Base-by-base conservation (phyloP, 2,113 vertebrate genomes). In the Indri indri region DNA sequence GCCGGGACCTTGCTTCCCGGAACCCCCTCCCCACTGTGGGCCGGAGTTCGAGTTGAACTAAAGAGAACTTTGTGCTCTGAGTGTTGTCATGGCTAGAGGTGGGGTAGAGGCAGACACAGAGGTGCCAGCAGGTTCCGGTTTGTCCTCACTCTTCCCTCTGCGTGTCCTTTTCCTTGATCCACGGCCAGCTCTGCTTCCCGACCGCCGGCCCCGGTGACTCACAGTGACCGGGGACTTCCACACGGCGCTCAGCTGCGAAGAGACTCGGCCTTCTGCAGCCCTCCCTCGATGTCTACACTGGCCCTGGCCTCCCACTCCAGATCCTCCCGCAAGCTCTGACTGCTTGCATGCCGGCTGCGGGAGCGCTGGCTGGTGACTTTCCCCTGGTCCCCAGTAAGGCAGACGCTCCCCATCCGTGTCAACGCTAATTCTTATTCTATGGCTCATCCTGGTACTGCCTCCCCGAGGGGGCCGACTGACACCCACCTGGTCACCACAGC, bases 201-300 rank as follows among this genome's bases (percentile, higher is more conserved):
- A 6, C 30, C 6, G 17, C 79, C 2, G 65, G 74, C n/a, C 50
- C 50, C 14, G 9, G 32, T 10, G 86, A 40, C 65, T 52, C 84
- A 37, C 22, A 13, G 47, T 3, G 52, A 37, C 61, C 30, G 61
- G 0, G 54, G 65, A 20, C 42, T 87, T 63, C 83, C 23, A 9
- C 50, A 1, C 0, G 34, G 34, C 0, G 8, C 89, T 30, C 14
- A 23, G 18, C 32, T 59, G 6, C 6, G 2, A 57, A 80, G 82
- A 42, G 25, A 4, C 8, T 9, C 9, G 6, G 79, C 45, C 37
- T 45, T 20, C 34, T 25, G 27, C 32, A 32, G 40, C 7, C 57
- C 8, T 40, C 20, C 37, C 0, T 3, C 2, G 0, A 5, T 0
- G 4, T 81, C 57, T 5, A 2, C 61, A 1, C 74, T 2, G 16